Percentiles rank a stretch among this genome's conserved stretches.
Evolutionary conservation across 2,888 invertebrate genomes (phyloP).

Genomic region (Seira sanloemensis): DNA sequence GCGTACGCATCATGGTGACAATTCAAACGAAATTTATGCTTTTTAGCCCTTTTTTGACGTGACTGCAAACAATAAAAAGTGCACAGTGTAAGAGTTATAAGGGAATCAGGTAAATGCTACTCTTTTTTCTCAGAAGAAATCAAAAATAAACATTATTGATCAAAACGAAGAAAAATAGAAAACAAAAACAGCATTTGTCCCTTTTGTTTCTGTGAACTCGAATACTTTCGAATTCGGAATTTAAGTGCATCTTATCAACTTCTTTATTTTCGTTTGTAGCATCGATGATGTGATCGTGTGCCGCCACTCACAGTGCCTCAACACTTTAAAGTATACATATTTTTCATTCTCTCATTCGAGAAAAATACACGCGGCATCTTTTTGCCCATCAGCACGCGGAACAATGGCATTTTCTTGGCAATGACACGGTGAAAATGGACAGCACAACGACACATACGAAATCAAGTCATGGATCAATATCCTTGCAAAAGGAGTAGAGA

Average conservation of each 20-base stretch:
- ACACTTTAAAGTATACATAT: no score
- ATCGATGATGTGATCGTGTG: not conserved
- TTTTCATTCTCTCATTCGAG: not conserved
- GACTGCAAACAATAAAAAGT: no score
- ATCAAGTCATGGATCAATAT: not conserved
- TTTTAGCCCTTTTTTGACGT: not conserved
- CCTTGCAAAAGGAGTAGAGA: not conserved
- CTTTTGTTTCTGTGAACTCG: no score
- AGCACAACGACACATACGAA: not conserved
- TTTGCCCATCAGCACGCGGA: not conserved
- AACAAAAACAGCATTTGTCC: no score
- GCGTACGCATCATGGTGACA: constrained; percentile 7
- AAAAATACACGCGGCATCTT: not conserved
- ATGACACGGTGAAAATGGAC: not conserved
- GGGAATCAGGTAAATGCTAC: no score
- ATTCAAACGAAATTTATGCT: constrained; percentile 9
- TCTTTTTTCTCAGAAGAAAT: no score
- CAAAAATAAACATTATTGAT: no score
- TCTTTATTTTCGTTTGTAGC: no score
- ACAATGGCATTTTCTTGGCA: constrained; percentile 5
- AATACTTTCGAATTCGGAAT: no score
- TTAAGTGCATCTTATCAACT: no score
- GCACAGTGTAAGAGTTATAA: no score
- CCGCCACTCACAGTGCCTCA: not conserved
- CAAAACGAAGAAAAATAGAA: no score